A percentile compares a stretch with the other conserved stretches of the same genome.
phyloP scores from a whole-genome alignment of 2,888 invertebrate genomes.

The Notocelia uddmanniana region DNA sequence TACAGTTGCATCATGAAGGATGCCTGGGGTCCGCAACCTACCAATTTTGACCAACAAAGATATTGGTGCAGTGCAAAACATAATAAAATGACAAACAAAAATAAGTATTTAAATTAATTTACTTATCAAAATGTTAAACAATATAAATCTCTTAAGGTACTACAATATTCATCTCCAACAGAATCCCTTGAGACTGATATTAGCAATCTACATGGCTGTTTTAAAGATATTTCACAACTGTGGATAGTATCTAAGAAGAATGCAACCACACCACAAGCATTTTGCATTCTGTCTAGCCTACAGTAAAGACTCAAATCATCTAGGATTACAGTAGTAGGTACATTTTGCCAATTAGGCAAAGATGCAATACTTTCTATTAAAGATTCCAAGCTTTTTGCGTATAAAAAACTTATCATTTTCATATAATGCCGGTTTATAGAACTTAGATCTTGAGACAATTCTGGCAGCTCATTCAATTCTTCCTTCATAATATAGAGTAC shows the following conservation, averaged over 20 bases:
- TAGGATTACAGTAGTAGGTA: slow-evolving; percentile 73
- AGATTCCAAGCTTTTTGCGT: slow-evolving; percentile 67
- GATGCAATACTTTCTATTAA: slow-evolving; percentile 70
- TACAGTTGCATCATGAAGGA: no score
- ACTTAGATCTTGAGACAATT: slow-evolving; percentile 70
- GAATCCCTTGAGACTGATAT: slow-evolving; percentile 63
- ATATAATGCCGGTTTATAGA: slow-evolving; percentile 70
- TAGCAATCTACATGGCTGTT: slow-evolving; percentile 59
- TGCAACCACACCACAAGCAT: slow-evolving; percentile 71
- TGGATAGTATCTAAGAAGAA: slow-evolving; percentile 66
- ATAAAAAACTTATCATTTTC: slow-evolving; percentile 80
- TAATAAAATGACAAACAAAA: no score
- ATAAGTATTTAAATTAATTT: background rate
- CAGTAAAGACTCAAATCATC: slow-evolving; percentile 72
- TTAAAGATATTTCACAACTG: slow-evolving; percentile 62
- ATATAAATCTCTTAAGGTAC: slow-evolving; percentile 65
- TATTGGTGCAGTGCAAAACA: no score
- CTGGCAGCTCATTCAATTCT: slow-evolving; percentile 74
- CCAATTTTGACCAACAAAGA: no score
- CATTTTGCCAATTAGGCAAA: slow-evolving; percentile 72
- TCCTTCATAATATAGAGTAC: slow-evolving; percentile 73
- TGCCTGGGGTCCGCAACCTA: no score
- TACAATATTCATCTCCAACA: slow-evolving; percentile 67
- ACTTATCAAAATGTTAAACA: slow-evolving; percentile 39
- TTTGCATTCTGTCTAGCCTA: slow-evolving; percentile 61